Evolutionary conservation across 2,888 invertebrate species (phyloP).

Genomic region (Lottia gigantea): DNA sequence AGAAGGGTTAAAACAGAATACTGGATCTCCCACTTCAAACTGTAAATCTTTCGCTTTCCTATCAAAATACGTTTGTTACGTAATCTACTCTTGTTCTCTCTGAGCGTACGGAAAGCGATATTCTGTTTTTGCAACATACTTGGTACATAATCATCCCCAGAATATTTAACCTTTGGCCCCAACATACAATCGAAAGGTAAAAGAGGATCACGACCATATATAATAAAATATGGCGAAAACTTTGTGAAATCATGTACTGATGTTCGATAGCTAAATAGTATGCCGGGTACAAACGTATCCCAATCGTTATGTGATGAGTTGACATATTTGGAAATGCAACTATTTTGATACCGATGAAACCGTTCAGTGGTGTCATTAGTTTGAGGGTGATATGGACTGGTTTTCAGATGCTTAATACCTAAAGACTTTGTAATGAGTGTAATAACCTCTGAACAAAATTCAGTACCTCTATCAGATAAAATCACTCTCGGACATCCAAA

Average conservation of each 20-base stretch:
- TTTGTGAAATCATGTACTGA: not conserved
- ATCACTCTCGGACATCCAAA: not conserved
- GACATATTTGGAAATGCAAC: not conserved
- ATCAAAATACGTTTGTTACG: not conserved
- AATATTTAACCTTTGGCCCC: not conserved
- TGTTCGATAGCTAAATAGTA: slow-evolving; percentile 7
- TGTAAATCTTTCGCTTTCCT: not conserved
- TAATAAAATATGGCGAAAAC: slow-evolving; percentile 3
- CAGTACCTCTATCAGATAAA: slow-evolving; percentile 12
- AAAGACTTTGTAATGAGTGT: not conserved
- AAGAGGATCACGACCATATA: slow-evolving; percentile 6
- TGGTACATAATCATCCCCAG: slow-evolving; percentile 5
- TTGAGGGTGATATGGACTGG: slow-evolving; percentile 2
- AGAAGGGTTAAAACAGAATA: slow-evolving; percentile 5
- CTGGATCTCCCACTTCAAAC: slow-evolving; percentile 10
- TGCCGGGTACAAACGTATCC: not conserved
- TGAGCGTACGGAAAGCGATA: not conserved
- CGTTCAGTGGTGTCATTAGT: slow-evolving; percentile 14
- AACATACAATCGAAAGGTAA: not conserved
- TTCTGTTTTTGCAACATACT: not conserved
- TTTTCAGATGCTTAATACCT: not conserved
- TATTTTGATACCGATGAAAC: not conserved
- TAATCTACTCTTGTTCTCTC: not conserved
- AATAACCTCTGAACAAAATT: not conserved
- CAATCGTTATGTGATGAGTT: not conserved